These are phyloP conservation scores for Trinectes maculatus DNA, from an alignment of 2,113 vertebrate genomes.

Conservation along the genomic window DNA sequence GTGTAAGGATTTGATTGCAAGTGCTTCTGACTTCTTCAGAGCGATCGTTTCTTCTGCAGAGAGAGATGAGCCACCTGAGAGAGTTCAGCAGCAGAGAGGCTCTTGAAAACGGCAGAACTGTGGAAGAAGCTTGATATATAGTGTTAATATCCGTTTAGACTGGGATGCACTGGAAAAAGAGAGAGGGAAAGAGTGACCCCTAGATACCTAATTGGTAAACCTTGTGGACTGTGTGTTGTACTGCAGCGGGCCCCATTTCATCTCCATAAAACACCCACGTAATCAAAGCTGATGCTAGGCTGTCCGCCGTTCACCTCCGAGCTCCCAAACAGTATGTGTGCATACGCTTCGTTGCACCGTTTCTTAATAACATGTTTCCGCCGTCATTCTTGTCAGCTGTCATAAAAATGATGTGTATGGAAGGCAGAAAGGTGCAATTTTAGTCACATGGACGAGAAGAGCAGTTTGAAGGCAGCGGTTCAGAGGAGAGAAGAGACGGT, in stretches of 20 bases:
- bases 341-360: neutral
- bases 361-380: conserved; percentile 16
- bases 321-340: neutral
- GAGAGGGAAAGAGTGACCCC: neutral
- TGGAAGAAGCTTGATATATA: conserved; percentile 28
- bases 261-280: conserved; percentile 12
- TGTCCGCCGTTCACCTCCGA: conserved; percentile 8
- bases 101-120: conserved; percentile 15
- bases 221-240: neutral
- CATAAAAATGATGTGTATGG: neutral
- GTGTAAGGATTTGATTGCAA: conserved; percentile 10
- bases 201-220: conserved; percentile 13
- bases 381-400: conserved; percentile 9
- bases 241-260: conserved; percentile 10
- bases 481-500: neutral
- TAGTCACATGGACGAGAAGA: conserved; percentile 5
- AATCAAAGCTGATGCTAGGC: conserved; percentile 10
- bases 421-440: conserved; percentile 8
- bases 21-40: conserved; percentile 12
- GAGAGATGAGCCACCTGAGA: conserved; percentile 35
- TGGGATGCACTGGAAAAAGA: conserved; percentile 19
- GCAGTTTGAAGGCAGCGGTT: neutral
- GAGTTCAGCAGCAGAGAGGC: conserved; percentile 8
- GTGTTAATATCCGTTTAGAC: conserved; percentile 28
- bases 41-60: conserved; percentile 46